Evolutionary conservation across 2,888 invertebrate genomes (phyloP), one percentile per base, ranked within the genome.

Genomic region (Dolichopus griseipennis): DNA sequence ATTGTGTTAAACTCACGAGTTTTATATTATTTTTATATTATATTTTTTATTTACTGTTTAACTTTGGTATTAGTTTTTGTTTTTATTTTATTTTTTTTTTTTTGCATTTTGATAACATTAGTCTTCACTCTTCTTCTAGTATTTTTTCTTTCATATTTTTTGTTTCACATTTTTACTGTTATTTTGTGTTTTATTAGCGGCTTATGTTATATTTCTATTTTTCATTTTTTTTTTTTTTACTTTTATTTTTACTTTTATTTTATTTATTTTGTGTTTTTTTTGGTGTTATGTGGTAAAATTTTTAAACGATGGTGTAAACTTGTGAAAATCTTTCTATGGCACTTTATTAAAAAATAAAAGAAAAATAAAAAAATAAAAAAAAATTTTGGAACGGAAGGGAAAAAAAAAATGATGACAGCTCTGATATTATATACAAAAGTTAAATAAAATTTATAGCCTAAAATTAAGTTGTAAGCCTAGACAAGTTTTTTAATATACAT

Each of bases 401-500:
- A 27, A 27, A 27, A 27, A 27, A 52, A 52, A 52, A 52, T 52
- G 52, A 52, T 52, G 52, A 52, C 52, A 52, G 52, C 52, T 52
- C 52, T 52, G 9, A 52, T 52, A 41, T 41, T 41, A 52, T 52
- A 7, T 52, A 27, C 27, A 27, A 18, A 15, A 52, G 52, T 52
- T 52, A 52, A 52, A 52, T 52, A 52, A 52, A 52, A 52, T 52
- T 52, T 52, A 52, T 52, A 52, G n/a, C 52, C 52, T 52, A 52
- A 52, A 52, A 52, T 52, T 52, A 52, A 52, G 52, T 52, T 52
- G 18, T 52, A 52, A 52, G 52, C 52, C 52, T 52, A 52, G 52
- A 52, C 52, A 52, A 52, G 52, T 12, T 52, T 52, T 52, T 52
- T 12, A 41, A 41, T 41, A 41, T 41, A 41, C 15, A n/a, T n/a